Base-by-base conservation (phyloP, 2,113 vertebrate genomes). In the Perognathus longimembris region DNA sequence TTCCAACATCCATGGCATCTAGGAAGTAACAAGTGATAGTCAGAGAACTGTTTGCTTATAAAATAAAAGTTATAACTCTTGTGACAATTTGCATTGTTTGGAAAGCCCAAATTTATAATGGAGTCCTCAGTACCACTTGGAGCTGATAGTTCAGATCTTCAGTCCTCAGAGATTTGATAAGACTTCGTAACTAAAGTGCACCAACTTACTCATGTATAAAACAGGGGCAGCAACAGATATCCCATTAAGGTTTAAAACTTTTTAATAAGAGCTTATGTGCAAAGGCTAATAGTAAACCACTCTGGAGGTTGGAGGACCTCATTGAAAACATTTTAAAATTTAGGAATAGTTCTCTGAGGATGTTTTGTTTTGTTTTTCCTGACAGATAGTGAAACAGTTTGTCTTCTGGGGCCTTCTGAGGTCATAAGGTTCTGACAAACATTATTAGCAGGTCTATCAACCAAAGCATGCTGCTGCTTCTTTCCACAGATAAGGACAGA, bases 21-120 rank as follows among this genome's bases (percentile, higher is more conserved):
- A 71, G 85, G 89, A 91, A 94, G 57, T 86, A 91, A 96, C 7
- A 96, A 32, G 73, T 7, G 7, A 38, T 77, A 34, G 45, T 96
- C 77, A 96, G 81, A 86, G 15, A 81, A 77, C 54, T 77, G 20
- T 40, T 57, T 12, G 59, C 24, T 85, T 74, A 26, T 17, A 45
- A 54, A 71, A 50, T 34, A 20, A 70, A 88, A 40, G 6, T 73
- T 67, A 91, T 32, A 89, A 73, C 54, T 45, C 40, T 36, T 69
- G 71, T 6, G 34, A n/a, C 30, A 82, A 59, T 82, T 88, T 45
- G 75, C 15, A 45, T 11, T 34, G n/a, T 10, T 15, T 9, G 20
- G 50, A 79, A 69, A 64, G 32, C 42, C 75, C 50, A 59, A 34
- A 20, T 71, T 40, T 59, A 42, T 77, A 59, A 61, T 34, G 30